These are phyloP conservation scores for Antechinus flavipes DNA, from an alignment of 2,113 vertebrate genomes.

Conservation along the genomic window DNA sequence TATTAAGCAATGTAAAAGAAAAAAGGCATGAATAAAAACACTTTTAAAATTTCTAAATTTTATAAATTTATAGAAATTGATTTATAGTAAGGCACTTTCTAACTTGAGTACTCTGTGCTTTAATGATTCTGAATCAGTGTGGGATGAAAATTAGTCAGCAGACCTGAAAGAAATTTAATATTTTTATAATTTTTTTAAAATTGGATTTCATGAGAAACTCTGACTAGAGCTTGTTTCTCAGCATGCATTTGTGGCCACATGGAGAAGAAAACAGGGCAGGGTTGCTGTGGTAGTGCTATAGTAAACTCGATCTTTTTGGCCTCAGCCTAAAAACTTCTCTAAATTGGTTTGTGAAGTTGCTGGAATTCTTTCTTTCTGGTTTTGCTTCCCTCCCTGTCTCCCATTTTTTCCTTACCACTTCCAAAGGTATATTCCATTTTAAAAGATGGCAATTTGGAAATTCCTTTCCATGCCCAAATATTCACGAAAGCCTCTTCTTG, in stretches of 20 bases:
- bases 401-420: not conserved
- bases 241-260: not conserved
- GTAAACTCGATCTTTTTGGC: not conserved
- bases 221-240: not conserved
- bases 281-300: fast-evolving
- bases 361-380: not conserved
- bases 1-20: not conserved
- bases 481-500: not conserved
- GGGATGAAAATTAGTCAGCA: not conserved
- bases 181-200: not conserved
- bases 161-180: not conserved
- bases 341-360: not conserved
- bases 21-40: not conserved
- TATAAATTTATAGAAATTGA: not conserved
- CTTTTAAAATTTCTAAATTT: not conserved
- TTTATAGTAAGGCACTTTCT: not conserved
- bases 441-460: not conserved
- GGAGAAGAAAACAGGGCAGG: not conserved
- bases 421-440: not conserved
- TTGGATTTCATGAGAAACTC: not conserved
- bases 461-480: fast-evolving
- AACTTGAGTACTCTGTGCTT: not conserved
- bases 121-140: not conserved
- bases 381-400: not conserved
- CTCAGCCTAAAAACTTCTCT: not conserved